Evolutionary conservation across 2,888 invertebrate genomes (phyloP).

Genomic region (Saturnia japonica): DNA sequence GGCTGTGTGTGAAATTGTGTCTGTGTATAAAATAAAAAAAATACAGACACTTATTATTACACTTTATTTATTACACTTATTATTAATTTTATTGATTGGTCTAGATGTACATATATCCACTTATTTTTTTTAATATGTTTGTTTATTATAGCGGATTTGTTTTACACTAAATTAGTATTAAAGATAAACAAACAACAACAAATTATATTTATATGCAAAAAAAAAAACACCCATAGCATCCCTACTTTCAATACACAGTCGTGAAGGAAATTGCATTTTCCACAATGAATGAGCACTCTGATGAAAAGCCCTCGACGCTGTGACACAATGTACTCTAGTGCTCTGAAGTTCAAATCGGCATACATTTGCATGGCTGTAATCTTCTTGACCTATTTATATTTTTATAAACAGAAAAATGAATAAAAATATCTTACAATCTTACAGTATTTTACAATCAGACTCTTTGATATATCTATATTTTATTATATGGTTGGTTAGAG

Average conservation of each 20-base stretch:
- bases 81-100: no score
- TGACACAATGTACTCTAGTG: slow-evolving; percentile 60
- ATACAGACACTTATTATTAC: no score
- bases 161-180: no score
- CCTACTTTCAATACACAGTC: slow-evolving; percentile 47
- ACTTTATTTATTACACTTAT: no score
- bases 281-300: slow-evolving; percentile 56
- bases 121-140: no score
- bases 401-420: neutral
- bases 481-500: no score
- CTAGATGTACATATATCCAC: no score
- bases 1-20: no score
- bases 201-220: neutral
- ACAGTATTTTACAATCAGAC: neutral
- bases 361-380: slow-evolving; percentile 40
- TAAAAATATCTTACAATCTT: neutral
- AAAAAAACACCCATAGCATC: slow-evolving; percentile 29
- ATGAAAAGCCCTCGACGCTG: slow-evolving; percentile 63
- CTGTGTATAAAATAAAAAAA: no score
- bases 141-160: no score
- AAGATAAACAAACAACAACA: neutral
- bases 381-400: slow-evolving; percentile 30
- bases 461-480: neutral
- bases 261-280: slow-evolving; percentile 65
- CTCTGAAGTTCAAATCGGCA: slow-evolving; percentile 55